These are phyloP conservation scores for Cheilosia vulpina DNA, from an alignment of 2,888 invertebrate genomes.

Conservation along the genomic window DNA sequence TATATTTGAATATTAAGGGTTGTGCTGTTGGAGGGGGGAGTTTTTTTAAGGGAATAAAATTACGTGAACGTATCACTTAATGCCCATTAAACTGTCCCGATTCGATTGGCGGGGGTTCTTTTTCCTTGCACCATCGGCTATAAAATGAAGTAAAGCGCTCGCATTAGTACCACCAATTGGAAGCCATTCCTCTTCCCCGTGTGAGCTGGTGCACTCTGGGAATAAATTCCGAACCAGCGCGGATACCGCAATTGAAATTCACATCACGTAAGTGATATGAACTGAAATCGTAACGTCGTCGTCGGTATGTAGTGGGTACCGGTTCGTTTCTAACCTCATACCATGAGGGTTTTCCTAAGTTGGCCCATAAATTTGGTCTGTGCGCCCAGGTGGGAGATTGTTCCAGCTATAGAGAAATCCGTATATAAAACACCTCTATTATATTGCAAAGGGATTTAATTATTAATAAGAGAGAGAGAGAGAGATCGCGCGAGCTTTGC, in stretches of 20 bases:
- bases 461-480: constrained; percentile 58
- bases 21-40: background rate
- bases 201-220: constrained; percentile 46
- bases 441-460: constrained; percentile 73
- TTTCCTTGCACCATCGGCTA: constrained; percentile 14
- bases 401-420: constrained; percentile 5
- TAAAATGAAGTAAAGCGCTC: constrained; percentile 60
- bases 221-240: constrained; percentile 59
- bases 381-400: constrained; percentile 53
- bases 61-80: constrained; percentile 74
- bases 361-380: constrained; percentile 61
- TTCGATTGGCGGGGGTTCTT: constrained; percentile 49
- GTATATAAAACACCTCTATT: constrained; percentile 63
- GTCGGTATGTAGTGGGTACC: constrained; percentile 30
- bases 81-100: constrained; percentile 73
- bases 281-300: constrained; percentile 63
- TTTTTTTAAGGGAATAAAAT: constrained; percentile 59
- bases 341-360: constrained; percentile 44
- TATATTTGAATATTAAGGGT: constrained; percentile 59
- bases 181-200: constrained; percentile 64
- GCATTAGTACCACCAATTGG: constrained; percentile 72
- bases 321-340: constrained; percentile 7
- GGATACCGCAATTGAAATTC: constrained; percentile 68
- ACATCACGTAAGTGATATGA: constrained; percentile 75
- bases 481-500: background rate